A percentile compares a stretch with the other conserved stretches of the same genome.
phyloP scores from a whole-genome alignment of 2,113 vertebrate species.

The Corydoras sp. region DNA sequence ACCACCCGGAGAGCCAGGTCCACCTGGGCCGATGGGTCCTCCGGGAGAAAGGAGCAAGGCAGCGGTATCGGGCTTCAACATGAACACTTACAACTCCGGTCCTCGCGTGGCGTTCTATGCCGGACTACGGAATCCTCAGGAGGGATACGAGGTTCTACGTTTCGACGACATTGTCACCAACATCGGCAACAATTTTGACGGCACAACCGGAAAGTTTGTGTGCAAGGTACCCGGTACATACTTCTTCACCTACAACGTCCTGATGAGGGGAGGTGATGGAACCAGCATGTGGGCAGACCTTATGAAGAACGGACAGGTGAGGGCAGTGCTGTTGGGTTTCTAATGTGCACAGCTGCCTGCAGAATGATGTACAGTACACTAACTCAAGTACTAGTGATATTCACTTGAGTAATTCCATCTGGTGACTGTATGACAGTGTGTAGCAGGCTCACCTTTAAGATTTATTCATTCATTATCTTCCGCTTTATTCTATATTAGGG shows the following conservation, averaged over 20 bases:
- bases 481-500: too few species aligned
- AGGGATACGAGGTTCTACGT: constrained; percentile 92
- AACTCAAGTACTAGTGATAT: too few species aligned
- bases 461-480: too few species aligned
- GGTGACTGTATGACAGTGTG: too few species aligned
- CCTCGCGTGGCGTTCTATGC: constrained; percentile 91
- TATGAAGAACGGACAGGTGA: constrained; percentile 93
- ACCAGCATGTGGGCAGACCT: constrained; percentile 99
- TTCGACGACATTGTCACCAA: constrained; percentile 98
- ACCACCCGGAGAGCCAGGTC: constrained; percentile 80
- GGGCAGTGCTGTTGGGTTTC: constrained; percentile 6
- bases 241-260: constrained; percentile 92
- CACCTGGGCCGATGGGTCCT: constrained; percentile 79
- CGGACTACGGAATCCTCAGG: constrained; percentile 91
- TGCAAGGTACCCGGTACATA: constrained; percentile 93
- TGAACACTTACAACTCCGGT: constrained; percentile 81
- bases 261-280: constrained; percentile 61
- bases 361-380: too few species aligned
- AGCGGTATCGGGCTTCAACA: constrained; percentile 71
- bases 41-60: constrained; percentile 75
- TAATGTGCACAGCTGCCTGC: too few species aligned
- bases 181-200: constrained; percentile 88
- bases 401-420: too few species aligned
- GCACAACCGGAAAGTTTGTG: constrained; percentile 87
- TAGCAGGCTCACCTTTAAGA: too few species aligned